These are phyloP conservation scores for Emydoidea blandingii DNA, from an alignment of 2,797 vertebrate genomes.

Conservation along the genomic window DNA sequence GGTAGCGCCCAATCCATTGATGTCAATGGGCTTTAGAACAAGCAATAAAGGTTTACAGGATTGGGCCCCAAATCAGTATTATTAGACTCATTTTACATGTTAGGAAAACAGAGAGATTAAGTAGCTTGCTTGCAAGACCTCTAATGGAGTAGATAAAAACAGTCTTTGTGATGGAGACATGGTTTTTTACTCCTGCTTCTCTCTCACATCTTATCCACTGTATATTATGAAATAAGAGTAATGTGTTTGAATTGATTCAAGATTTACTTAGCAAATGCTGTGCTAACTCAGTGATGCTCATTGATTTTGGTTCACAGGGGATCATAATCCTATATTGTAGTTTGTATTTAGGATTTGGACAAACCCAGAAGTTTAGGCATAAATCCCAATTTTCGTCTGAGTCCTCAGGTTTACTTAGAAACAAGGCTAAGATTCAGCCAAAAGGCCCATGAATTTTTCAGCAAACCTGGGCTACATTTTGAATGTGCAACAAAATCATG, in stretches of 20 bases:
- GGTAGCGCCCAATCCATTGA: background rate
- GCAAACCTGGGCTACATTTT: constrained; percentile 7
- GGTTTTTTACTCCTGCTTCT: background rate
- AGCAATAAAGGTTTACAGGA: background rate
- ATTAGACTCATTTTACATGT: background rate
- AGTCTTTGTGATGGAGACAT: background rate
- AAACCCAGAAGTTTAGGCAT: background rate
- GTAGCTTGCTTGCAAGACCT: background rate
- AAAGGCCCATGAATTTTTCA: constrained; percentile 38
- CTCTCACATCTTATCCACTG: background rate
- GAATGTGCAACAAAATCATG: background rate
- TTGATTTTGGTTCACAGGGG: background rate
- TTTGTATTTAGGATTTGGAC: background rate
- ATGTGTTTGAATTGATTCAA: constrained; percentile 30
- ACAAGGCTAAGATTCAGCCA: background rate
- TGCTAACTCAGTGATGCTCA: constrained; percentile 14
- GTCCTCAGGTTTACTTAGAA: constrained; percentile 2
- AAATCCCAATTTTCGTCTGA: background rate
- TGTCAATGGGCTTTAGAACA: background rate
- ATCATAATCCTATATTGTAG: background rate
- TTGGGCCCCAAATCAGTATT: background rate
- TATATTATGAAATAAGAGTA: background rate
- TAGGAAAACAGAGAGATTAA: background rate
- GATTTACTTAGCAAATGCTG: constrained; percentile 4
- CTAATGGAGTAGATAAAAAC: background rate